Evolutionary conservation across 2,888 invertebrate species (phyloP), one percentile per base, ranked within the genome.

Genomic region (Catocala nupta): DNA sequence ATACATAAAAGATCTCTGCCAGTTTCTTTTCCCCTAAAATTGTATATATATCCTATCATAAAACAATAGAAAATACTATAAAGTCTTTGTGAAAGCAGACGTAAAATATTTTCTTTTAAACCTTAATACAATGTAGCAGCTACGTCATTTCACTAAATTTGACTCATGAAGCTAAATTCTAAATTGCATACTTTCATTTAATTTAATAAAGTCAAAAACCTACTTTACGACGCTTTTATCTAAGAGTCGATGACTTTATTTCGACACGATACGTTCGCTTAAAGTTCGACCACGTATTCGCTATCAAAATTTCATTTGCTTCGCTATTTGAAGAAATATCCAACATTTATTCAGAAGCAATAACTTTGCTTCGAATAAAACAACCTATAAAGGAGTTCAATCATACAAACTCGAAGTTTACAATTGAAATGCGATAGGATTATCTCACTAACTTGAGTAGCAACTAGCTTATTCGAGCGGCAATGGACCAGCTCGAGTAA

Each of bases 221-320:
- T 56, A 63, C 50, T 50, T 50, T 49, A n/a, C 48, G 7, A 59
- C 51, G 48, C 49, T 50, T 49, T 51, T 7, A 65, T 36, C 51
- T 10, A 34, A 11, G 36, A 51, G 71, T 70, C 70, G 61, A 53
- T 73, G 73, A 66, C 73, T 54, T 69, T 55, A 45, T 48, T 55
- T 49, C 66, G 25, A 49, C 54, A 70, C 69, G 55, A 71, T 70
- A 63, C 55, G 49, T 51, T 61, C 48, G 11, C 61, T 65, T 25
- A 8, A 51, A 73, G 44, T 70, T 73, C 45, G 45, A 57, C 49
- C 70, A 73, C 70, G 63, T 73, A 66, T 50, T 59, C 55, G 49
- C 16, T 36, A 59, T 33, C 61, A 44, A 33, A n/a, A 47, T 57
- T 34, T 58, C 59, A 48, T 48, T 49, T 55, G 34, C 55, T 42